Evolutionary conservation across 2,113 vertebrate genomes (phyloP).

Genomic region (Aplodontia rufa): DNA sequence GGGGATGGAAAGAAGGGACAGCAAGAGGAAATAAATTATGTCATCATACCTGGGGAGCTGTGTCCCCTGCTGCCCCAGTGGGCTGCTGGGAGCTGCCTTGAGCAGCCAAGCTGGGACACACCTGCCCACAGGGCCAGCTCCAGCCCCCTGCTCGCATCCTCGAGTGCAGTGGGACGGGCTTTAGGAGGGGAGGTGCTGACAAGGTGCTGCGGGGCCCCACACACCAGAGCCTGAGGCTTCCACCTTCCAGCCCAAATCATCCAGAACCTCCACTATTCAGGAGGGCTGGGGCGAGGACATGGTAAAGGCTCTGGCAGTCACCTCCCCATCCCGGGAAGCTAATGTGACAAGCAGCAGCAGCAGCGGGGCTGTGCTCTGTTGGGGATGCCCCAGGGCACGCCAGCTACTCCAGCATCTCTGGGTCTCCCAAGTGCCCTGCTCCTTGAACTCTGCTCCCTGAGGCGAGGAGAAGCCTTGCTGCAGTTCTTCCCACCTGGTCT

Average conservation of each 20-base stretch:
- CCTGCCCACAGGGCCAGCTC: background rate
- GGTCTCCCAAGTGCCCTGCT: background rate
- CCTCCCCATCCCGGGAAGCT: background rate
- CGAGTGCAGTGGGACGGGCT: no score
- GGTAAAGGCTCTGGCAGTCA: background rate
- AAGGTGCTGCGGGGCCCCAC: background rate
- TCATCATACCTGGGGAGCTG: background rate
- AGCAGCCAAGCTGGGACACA: background rate
- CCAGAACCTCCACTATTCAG: background rate
- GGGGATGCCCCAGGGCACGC: background rate
- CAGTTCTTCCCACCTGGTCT: background rate
- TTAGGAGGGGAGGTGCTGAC: background rate
- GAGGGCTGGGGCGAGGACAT: background rate
- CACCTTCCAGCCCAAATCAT: background rate
- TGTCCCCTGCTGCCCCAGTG: background rate
- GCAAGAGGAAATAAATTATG: conserved; percentile 76
- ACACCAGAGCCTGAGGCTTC: background rate
- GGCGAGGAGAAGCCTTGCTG: background rate
- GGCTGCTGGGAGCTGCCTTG: background rate
- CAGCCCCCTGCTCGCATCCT: no score
- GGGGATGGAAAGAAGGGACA: conserved; percentile 55
- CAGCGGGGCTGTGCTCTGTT: background rate
- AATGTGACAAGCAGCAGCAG: background rate
- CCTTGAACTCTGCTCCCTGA: background rate
- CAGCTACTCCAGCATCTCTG: background rate